These are phyloP conservation scores for Drosophila pectinifera DNA, from an alignment of 1,140 invertebrate genomes.

Conservation along the genomic window DNA sequence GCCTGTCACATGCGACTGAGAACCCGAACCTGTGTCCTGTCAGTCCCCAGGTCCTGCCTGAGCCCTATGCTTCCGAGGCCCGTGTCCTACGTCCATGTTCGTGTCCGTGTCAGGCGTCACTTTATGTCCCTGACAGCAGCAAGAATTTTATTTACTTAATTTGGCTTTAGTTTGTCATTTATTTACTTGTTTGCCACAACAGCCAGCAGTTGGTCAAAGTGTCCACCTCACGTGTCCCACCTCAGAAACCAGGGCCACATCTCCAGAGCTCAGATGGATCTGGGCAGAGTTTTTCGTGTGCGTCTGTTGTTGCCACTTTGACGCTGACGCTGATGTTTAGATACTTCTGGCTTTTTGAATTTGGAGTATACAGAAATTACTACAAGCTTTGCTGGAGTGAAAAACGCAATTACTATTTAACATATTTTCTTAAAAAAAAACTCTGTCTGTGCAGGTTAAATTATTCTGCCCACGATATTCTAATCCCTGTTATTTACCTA, in stretches of 20 bases:
- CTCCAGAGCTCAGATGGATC: constrained; percentile 17
- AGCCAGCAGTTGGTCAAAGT: constrained; percentile 39
- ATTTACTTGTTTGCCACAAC: constrained; percentile 80
- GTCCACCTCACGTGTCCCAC: constrained; percentile 17
- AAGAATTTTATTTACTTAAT: constrained; percentile 84
- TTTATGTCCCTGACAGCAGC: constrained; percentile 77
- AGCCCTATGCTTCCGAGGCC: constrained; percentile 3
- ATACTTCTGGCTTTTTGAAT: background rate
- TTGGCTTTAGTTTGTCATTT: constrained; percentile 84
- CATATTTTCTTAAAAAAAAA: background rate
- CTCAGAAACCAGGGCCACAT: constrained; percentile 34
- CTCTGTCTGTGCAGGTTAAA: background rate
- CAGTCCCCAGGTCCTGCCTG: constrained; percentile 46
- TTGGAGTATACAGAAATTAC: background rate
- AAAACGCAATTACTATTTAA: background rate
- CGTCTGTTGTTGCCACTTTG: constrained; percentile 77
- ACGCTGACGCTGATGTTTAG: constrained; percentile 62
- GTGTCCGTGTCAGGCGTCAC: constrained; percentile 73
- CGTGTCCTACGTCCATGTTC: constrained; percentile 42
- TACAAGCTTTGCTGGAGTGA: background rate
- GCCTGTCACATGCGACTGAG: constrained; percentile 48
- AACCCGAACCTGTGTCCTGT: constrained; percentile 35
- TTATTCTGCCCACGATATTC: background rate
- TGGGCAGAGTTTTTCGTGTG: constrained; percentile 37
- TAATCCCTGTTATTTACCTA: background rate